phyloP scores from a whole-genome alignment of 2,113 vertebrate species.

The Anas platyrhynchos region DNA sequence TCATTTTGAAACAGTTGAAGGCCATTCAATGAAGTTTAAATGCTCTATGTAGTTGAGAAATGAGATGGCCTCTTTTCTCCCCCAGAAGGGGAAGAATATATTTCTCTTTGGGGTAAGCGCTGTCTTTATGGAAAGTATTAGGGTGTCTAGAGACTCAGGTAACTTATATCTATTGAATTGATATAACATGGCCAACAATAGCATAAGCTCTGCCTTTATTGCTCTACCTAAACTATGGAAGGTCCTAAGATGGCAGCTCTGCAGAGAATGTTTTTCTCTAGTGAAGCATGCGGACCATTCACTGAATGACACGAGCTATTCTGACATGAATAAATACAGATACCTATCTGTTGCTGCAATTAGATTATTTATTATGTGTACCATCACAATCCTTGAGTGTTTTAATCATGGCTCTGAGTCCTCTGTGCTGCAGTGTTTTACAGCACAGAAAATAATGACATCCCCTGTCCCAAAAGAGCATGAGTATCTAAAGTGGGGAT shows the following conservation, averaged over 20 bases:
- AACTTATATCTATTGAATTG: background rate
- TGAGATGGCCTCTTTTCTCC: background rate
- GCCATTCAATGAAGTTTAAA: background rate
- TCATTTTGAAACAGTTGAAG: background rate
- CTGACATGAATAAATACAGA: background rate
- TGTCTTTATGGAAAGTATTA: background rate
- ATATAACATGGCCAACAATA: constrained; percentile 52
- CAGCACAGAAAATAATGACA: background rate
- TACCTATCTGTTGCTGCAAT: constrained; percentile 24
- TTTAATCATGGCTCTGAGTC: constrained; percentile 47
- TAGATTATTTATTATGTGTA: constrained; percentile 57
- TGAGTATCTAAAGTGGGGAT: constrained; percentile 1
- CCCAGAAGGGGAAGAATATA: background rate
- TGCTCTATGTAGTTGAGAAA: background rate
- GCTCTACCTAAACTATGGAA: constrained; percentile 13
- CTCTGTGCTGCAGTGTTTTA: background rate
- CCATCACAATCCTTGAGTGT: constrained; percentile 66
- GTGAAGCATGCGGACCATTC: background rate
- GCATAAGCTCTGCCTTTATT: constrained; percentile 50
- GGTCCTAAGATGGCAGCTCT: constrained; percentile 6
- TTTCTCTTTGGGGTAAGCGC: background rate
- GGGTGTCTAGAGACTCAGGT: background rate
- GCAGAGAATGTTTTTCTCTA: background rate
- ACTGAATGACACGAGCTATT: background rate
- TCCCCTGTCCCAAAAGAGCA: background rate